These are phyloP conservation scores for Laupala kohalensis DNA, from an alignment of 1,140 invertebrate species.

Conservation along the genomic window DNA sequence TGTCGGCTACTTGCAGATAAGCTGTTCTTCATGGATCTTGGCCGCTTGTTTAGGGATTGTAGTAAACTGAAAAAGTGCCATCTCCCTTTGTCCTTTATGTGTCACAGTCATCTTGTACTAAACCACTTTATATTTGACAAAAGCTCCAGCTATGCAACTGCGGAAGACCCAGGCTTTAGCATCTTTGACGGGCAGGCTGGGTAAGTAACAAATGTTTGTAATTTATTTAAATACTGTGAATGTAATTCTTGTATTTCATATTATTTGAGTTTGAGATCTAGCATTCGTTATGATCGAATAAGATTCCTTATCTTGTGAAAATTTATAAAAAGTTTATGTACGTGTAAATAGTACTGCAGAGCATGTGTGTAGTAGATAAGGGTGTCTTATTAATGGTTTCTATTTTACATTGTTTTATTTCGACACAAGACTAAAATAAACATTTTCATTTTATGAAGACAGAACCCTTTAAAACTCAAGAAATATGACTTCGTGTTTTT, in stretches of 20 bases:
- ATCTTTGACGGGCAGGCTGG: constrained; percentile 48
- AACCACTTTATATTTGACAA: constrained; percentile 35
- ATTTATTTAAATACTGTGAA: not conserved
- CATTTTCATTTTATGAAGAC: too few species aligned
- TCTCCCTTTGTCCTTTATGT: constrained; percentile 4
- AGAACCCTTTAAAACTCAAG: too few species aligned
- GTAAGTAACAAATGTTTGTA: constrained; percentile 34
- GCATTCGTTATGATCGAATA: not conserved
- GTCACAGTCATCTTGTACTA: constrained; percentile 13
- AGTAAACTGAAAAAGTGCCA: constrained; percentile 3
- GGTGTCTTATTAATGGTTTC: too few species aligned
- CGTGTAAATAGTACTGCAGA: too few species aligned
- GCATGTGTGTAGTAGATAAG: too few species aligned
- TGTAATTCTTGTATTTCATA: not conserved
- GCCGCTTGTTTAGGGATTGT: constrained; percentile 1
- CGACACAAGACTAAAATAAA: too few species aligned
- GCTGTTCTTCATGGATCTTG: not conserved
- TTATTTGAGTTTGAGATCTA: not conserved
- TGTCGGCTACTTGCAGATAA: constrained; percentile 7
- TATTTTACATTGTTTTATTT: too few species aligned
- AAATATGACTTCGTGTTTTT: too few species aligned
- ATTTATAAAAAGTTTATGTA: too few species aligned
- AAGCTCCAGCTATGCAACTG: constrained; percentile 47
- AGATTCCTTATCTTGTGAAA: too few species aligned
- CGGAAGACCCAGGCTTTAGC: constrained; percentile 53